Percentiles rank a stretch among this genome's conserved stretches.
phyloP scores from a whole-genome alignment of 2,888 invertebrate species.

The Drosophila cognata region DNA sequence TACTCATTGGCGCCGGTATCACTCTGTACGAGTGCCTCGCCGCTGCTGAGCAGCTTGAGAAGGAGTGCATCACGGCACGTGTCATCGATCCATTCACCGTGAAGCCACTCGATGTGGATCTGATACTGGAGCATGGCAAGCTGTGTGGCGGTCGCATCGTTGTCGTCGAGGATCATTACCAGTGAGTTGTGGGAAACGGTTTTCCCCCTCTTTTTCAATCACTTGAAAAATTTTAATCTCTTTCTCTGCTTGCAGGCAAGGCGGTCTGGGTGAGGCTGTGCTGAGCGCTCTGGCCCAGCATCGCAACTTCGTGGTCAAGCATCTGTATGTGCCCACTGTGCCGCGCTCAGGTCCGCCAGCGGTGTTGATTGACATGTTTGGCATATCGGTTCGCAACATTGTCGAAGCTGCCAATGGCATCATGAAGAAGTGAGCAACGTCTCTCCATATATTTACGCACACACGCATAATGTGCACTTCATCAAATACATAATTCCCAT shows the following conservation, averaged over 20 bases:
- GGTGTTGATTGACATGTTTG: constrained; percentile 94
- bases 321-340: constrained; percentile 92
- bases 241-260: constrained; percentile 84
- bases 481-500: constrained; percentile 9
- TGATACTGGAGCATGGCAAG: constrained; percentile 91
- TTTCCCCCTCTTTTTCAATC: background rate
- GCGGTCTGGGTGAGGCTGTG: constrained; percentile 98
- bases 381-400: constrained; percentile 93
- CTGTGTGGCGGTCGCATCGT: constrained; percentile 93
- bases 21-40: constrained; percentile 96
- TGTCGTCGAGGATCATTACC: constrained; percentile 99
- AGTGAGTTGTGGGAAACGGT: constrained; percentile 87
- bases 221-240: constrained; percentile 1
- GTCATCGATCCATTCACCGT: constrained; percentile 98
- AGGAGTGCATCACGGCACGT: constrained; percentile 90
- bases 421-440: constrained; percentile 86
- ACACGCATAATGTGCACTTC: background rate
- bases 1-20: constrained; percentile 96
- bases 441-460: background rate
- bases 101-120: constrained; percentile 95
- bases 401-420: constrained; percentile 89
- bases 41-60: constrained; percentile 91
- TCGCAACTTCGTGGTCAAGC: constrained; percentile 90
- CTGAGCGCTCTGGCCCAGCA: constrained; percentile 91
- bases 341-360: constrained; percentile 97